Conservation (phyloP, 2,113 vertebrate species). For the Ursus arctos region DNA sequence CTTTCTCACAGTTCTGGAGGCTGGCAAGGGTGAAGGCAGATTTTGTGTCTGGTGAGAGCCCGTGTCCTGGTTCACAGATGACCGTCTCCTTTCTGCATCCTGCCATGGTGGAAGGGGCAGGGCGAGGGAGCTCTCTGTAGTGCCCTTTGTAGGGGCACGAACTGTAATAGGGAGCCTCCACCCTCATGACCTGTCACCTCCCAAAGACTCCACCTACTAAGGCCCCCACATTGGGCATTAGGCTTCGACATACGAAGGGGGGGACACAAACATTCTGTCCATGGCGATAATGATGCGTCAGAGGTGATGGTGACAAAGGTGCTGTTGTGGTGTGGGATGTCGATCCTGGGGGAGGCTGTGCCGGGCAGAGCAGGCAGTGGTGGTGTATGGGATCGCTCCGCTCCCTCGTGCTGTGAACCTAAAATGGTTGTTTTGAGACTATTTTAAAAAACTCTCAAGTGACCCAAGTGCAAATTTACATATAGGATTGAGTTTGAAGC, state of each 20-base stretch:
- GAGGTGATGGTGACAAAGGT: neutral
- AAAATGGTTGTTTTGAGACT: neutral
- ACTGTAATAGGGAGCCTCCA: neutral
- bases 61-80: neutral
- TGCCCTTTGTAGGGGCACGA: neutral
- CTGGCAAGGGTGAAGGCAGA: neutral
- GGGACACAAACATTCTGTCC: neutral
- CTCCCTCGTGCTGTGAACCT: neutral
- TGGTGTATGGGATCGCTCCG: neutral
- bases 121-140: neutral
- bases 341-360: too few species aligned
- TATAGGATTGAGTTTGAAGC: neutral
- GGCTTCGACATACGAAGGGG: too few species aligned
- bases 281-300: neutral
- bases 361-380: accelerated
- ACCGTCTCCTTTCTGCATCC: neutral
- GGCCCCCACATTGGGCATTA: too few species aligned
- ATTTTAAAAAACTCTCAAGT: neutral
- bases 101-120: neutral
- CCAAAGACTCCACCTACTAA: neutral
- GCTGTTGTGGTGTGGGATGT: accelerated
- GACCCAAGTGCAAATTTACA: neutral
- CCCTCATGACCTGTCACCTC: neutral
- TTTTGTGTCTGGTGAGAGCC: neutral
- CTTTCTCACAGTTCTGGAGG: neutral